These are phyloP conservation scores for Oryzias woworae DNA, from an alignment of 2,113 vertebrate species.

Conservation along the genomic window DNA sequence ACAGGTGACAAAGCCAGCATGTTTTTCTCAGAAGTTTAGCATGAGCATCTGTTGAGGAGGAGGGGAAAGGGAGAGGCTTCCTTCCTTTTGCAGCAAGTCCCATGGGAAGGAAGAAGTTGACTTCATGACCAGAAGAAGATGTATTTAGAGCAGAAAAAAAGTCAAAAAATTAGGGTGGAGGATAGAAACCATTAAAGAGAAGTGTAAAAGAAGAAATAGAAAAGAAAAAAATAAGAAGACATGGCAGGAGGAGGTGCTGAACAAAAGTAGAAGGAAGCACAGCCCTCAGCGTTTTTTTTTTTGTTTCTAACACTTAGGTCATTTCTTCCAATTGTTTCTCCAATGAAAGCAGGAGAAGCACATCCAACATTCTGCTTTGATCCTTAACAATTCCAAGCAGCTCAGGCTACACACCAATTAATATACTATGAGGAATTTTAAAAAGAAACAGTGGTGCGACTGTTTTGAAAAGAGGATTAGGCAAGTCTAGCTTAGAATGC, in stretches of 20 bases:
- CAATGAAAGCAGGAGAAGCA: conserved; percentile 22
- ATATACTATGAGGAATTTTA: conserved; percentile 10
- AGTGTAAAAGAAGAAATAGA: conserved; percentile 1
- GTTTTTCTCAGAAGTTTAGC: conserved; percentile 29
- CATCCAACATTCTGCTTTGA: conserved; percentile 17
- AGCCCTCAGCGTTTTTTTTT: conserved; percentile 13
- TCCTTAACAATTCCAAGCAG: conserved; percentile 9
- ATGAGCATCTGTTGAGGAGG: conserved; percentile 57
- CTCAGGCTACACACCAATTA: background rate
- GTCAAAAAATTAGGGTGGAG: conserved; percentile 1
- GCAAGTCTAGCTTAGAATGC: no score
- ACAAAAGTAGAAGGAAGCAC: conserved; percentile 15
- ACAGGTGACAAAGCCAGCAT: conserved; percentile 23
- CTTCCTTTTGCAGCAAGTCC: conserved; percentile 63
- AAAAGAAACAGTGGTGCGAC: conserved; percentile 17
- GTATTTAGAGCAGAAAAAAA: no score
- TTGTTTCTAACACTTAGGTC: conserved; percentile 58
- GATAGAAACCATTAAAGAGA: conserved; percentile 15
- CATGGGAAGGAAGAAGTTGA: conserved; percentile 45
- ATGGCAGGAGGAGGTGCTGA: conserved; percentile 22
- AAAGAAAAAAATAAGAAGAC: conserved; percentile 7
- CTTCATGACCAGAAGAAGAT: conserved; percentile 44
- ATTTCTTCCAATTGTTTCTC: conserved; percentile 52
- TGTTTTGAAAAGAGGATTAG: background rate
- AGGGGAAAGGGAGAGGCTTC: conserved; percentile 73